Conservation (phyloP, 2,888 invertebrate species). For the Pheosia gnoma region DNA sequence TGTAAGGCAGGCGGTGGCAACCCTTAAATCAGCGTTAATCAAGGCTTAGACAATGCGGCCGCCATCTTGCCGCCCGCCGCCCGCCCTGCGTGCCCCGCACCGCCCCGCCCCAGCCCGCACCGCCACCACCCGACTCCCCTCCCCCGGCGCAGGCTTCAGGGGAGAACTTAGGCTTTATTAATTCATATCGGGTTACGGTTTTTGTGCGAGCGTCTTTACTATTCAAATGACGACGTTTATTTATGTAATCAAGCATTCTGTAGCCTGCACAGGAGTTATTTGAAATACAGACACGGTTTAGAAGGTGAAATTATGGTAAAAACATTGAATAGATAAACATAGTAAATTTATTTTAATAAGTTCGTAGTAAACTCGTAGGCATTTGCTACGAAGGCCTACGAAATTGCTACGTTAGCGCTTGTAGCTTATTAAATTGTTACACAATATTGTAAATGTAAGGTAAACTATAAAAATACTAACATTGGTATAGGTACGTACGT, state of each 20-base stretch:
- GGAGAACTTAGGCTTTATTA: conserved; percentile 65
- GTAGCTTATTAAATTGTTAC: neutral
- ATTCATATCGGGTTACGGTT: conserved; percentile 58
- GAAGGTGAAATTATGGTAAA: neutral
- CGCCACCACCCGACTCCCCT: conserved; percentile 31
- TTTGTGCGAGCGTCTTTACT: conserved; percentile 48
- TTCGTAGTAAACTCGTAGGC: conserved; percentile 41
- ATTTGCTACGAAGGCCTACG: conserved; percentile 44
- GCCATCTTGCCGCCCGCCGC: conserved; percentile 69
- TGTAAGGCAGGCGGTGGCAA: conserved; percentile 65
- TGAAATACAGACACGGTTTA: conserved; percentile 9
- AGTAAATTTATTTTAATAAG: conserved; percentile 16
- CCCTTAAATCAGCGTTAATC: conserved; percentile 78
- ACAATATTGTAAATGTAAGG: neutral
- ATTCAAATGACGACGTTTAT: conserved; percentile 50
- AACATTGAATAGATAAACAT: neutral
- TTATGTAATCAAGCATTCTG: conserved; percentile 27
- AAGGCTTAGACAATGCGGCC: conserved; percentile 78
- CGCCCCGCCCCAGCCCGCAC: conserved; percentile 27
- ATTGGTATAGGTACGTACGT: too few species aligned
- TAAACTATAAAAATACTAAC: too few species aligned
- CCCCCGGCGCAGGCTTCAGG: conserved; percentile 56
- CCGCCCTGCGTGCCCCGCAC: conserved; percentile 33
- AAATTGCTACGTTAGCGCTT: conserved; percentile 30
- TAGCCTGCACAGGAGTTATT: conserved; percentile 8